Conservation (phyloP, 1,140 invertebrate genomes). For the Zaprionus tsacasi region DNA sequence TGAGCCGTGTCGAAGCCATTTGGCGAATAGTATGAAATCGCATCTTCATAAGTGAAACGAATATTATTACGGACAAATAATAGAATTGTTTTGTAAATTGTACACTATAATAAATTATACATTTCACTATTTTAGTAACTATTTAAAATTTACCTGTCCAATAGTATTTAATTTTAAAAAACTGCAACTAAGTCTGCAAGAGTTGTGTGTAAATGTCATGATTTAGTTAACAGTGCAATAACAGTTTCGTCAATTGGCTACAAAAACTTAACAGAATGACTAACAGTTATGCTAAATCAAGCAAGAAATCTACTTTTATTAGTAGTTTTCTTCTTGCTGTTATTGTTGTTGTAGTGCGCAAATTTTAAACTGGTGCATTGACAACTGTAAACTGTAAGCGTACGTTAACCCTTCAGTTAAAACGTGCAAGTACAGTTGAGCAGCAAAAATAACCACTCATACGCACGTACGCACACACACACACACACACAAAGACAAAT, state of each 20-base stretch:
- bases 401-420: slow-evolving; percentile 49
- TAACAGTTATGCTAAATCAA: slow-evolving; percentile 5
- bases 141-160: neutral
- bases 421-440: slow-evolving; percentile 69
- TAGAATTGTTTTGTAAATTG: no score
- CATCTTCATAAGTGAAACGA: no score
- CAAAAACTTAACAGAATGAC: neutral
- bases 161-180: neutral
- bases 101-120: neutral
- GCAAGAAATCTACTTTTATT: neutral
- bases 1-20: no score
- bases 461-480: slow-evolving; percentile 6
- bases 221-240: slow-evolving; percentile 7
- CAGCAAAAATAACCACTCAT: slow-evolving; percentile 8
- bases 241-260: neutral
- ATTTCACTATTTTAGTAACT: neutral
- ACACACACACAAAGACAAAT: neutral
- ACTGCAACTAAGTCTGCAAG: neutral
- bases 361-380: slow-evolving; percentile 27
- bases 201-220: neutral
- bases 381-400: slow-evolving; percentile 10
- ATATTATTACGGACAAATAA: no score
- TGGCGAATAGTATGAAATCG: no score
- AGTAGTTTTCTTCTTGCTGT: neutral
- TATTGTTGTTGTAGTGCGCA: slow-evolving; percentile 27